phyloP scores from a whole-genome alignment of 92 coral and sea anemone genomes.

The Siderastrea radians region DNA sequence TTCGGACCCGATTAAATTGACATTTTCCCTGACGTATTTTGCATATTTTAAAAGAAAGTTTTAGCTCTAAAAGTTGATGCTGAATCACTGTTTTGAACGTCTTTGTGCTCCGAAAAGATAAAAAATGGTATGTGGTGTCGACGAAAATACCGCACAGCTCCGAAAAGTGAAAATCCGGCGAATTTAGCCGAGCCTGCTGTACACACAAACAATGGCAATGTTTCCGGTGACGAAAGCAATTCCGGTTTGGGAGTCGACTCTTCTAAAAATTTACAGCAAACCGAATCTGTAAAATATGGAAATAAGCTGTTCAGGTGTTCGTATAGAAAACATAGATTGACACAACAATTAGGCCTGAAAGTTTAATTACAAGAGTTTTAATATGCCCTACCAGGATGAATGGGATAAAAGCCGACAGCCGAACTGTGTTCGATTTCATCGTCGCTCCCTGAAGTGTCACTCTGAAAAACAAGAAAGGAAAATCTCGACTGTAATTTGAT shows the following conservation, averaged over 20 bases:
- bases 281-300: background rate
- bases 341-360: background rate
- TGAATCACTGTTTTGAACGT: background rate
- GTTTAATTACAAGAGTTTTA: background rate
- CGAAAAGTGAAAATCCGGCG: background rate
- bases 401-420: slow-evolving; percentile 40
- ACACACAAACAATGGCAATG: slow-evolving; percentile 9
- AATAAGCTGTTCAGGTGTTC: slow-evolving; percentile 21
- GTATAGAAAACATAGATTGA: slow-evolving; percentile 3
- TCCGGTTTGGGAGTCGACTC: slow-evolving; percentile 10
- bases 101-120: background rate
- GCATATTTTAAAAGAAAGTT: slow-evolving; percentile 15
- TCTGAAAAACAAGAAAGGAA: background rate
- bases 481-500: slow-evolving; percentile 24
- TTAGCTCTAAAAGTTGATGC: background rate
- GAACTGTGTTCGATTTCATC: slow-evolving; percentile 25
- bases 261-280: background rate
- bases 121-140: background rate
- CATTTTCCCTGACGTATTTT: background rate
- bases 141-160: background rate
- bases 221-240: slow-evolving; percentile 30
- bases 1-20: slow-evolving; percentile 15
- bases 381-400: slow-evolving; percentile 28
- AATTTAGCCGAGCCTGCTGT: background rate
- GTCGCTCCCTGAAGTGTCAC: slow-evolving; percentile 35